These are phyloP conservation scores for Drosophila testacea DNA, from an alignment of 2,888 invertebrate genomes.

Conservation along the genomic window DNA sequence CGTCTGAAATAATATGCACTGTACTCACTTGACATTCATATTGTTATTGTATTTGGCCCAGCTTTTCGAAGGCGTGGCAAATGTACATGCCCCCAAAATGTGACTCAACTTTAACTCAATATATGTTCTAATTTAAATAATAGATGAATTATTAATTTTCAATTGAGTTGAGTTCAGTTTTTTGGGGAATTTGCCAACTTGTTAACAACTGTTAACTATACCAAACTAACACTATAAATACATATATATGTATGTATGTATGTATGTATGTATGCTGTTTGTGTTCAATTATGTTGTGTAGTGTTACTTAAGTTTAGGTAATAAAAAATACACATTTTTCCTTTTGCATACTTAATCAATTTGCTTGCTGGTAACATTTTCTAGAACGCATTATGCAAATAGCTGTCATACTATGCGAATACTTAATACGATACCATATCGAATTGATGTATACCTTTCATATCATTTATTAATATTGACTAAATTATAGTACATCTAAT, in stretches of 20 bases:
- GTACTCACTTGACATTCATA: neutral
- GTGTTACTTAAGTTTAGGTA: conserved; percentile 56
- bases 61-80: conserved; percentile 19
- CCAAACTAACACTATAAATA: conserved; percentile 9
- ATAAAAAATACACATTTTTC: conserved; percentile 67
- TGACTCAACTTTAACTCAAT: conserved; percentile 11
- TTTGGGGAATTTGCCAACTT: neutral
- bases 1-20: conserved; percentile 20
- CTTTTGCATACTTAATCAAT: conserved; percentile 39
- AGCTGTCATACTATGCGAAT: conserved; percentile 26
- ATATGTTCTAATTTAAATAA: neutral
- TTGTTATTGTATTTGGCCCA: neutral
- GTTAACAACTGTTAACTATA: conserved; percentile 5
- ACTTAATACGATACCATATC: conserved; percentile 21
- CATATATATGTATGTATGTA: conserved; percentile 8
- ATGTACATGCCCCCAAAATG: neutral
- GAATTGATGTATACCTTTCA: conserved; percentile 6
- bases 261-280: conserved; percentile 1
- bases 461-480: conserved; percentile 44
- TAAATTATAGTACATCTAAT: conserved; percentile 77
- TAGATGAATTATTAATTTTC: neutral
- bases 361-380: conserved; percentile 42
- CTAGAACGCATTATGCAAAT: conserved; percentile 34
- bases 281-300: conserved; percentile 18
- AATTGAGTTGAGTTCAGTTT: neutral